Evolutionary conservation across 2,113 vertebrate genomes (phyloP).

Genomic region (human): DNA sequence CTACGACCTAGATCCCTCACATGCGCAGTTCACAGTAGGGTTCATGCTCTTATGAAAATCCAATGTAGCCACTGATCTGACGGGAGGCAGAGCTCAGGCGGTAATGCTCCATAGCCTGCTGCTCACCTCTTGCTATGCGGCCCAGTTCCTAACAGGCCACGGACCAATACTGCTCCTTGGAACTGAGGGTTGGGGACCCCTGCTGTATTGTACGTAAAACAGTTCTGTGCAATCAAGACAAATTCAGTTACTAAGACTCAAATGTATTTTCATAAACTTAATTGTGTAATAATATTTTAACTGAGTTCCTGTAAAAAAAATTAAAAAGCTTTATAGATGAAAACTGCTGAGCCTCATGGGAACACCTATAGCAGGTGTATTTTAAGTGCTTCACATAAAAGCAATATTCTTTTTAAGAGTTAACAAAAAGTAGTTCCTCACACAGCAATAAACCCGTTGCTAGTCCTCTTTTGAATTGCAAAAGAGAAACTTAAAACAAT

Average conservation of each 20-base stretch:
- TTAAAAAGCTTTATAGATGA: neutral
- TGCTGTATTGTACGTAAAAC: neutral
- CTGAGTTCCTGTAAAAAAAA: neutral
- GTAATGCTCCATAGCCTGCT: no score
- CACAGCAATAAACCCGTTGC: neutral
- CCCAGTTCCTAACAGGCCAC: no score
- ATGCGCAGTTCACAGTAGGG: fast-evolving
- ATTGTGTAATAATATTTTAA: neutral
- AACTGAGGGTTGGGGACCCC: no score
- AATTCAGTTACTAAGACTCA: neutral
- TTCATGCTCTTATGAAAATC: no score
- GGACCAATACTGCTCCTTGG: no score
- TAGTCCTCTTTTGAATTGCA: no score
- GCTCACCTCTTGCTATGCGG: no score
- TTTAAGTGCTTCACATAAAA: neutral
- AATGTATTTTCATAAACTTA: neutral
- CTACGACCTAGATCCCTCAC: no score
- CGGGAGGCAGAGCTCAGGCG: no score
- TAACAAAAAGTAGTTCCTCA: neutral
- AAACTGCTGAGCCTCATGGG: neutral
- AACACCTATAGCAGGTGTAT: neutral
- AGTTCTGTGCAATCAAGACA: neutral
- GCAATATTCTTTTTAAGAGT: neutral
- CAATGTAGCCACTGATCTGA: no score
- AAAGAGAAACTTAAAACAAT: no score